Evolutionary conservation across 1,140 invertebrate species (phyloP).

Genomic region (Bombus polaris): DNA sequence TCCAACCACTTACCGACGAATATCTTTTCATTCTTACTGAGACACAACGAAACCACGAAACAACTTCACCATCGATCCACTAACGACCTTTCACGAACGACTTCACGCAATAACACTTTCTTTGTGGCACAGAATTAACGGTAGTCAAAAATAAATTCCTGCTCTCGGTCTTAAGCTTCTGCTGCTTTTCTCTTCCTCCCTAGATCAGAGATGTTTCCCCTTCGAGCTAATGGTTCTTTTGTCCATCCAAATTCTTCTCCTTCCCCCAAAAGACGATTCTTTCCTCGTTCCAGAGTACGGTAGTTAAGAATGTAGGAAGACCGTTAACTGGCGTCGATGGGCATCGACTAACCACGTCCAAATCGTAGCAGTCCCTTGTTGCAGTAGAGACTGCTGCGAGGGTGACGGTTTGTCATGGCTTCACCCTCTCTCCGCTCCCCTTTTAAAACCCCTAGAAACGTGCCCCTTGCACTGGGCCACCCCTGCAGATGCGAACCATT

Average conservation of each 20-base stretch:
- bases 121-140: neutral
- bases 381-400: conserved; percentile 34
- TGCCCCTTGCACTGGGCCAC: conserved; percentile 19
- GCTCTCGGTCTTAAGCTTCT: neutral
- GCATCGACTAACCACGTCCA: conserved; percentile 43
- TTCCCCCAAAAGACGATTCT: neutral
- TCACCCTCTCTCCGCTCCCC: conserved; percentile 2
- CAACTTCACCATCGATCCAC: neutral
- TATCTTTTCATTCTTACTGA: conserved; percentile 55
- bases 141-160: neutral
- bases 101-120: neutral
- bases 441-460: conserved; percentile 11
- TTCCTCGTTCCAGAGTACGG: no score
- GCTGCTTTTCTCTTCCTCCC: neutral
- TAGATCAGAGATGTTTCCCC: neutral
- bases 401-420: conserved; percentile 56
- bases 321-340: conserved; percentile 54
- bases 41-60: neutral
- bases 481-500: conserved; percentile 40
- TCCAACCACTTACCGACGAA: conserved; percentile 50
- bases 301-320: conserved; percentile 26
- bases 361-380: conserved; percentile 45
- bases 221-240: conserved; percentile 3
- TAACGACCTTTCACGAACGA: neutral
- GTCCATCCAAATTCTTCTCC: neutral